Evolutionary conservation across 2,797 vertebrate species (phyloP).

Genomic region (Ambastaia sidthimunki): DNA sequence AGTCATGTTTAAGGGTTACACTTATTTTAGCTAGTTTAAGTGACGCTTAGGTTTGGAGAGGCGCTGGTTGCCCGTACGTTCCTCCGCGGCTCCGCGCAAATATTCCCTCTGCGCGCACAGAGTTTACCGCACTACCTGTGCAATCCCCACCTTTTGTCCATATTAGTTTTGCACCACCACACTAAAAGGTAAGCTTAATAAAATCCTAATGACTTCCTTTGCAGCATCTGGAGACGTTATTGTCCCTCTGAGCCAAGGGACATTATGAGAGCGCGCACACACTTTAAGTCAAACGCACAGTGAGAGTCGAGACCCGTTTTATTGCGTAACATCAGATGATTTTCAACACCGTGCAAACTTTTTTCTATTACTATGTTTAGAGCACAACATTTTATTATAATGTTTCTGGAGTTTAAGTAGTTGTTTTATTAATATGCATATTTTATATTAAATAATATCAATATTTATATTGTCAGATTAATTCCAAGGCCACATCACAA

Average conservation of each 20-base stretch:
- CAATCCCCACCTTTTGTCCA: constrained; percentile 26
- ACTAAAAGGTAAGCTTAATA: not conserved
- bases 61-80: not conserved
- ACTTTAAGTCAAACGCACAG: not conserved
- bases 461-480: not conserved
- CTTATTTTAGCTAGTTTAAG: not conserved
- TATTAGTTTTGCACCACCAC: constrained; percentile 24
- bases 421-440: no score
- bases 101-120: constrained; percentile 2
- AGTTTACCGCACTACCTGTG: constrained; percentile 28
- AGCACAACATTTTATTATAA: not conserved
- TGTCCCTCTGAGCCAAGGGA: not conserved
- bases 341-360: not conserved
- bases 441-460: not conserved
- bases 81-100: constrained; percentile 28
- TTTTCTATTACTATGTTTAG: not conserved
- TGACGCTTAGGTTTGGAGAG: not conserved
- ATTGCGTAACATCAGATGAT: constrained; percentile 15
- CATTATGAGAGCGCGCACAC: not conserved
- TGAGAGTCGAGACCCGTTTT: not conserved
- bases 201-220: not conserved
- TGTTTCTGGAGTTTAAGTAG: no score
- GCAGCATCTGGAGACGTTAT: not conserved
- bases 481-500: not conserved
- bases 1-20: constrained; percentile 3